Percentiles rank a stretch among this genome's conserved stretches.
These are phyloP conservation scores for Ascaphus truei DNA, from an alignment of 2,113 vertebrate species.

Conservation along the genomic window DNA sequence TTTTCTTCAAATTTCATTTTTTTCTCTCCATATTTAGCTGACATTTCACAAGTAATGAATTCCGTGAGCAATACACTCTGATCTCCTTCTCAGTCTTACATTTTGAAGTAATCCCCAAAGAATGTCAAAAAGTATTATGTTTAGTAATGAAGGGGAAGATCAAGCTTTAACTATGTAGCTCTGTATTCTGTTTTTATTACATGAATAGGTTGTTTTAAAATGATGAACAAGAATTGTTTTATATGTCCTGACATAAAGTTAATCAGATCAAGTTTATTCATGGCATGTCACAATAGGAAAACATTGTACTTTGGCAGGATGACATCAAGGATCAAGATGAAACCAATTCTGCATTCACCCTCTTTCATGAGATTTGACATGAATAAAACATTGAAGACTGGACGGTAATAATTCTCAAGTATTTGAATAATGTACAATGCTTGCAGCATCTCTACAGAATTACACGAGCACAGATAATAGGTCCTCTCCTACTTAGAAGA, in stretches of 20 bases:
- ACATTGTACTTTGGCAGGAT: slow-evolving; percentile 3
- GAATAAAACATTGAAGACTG: slow-evolving; percentile 33
- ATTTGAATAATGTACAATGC: slow-evolving; percentile 30
- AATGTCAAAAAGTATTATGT: slow-evolving; percentile 10
- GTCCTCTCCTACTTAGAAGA: slow-evolving; percentile 21
- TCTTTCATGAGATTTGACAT: slow-evolving; percentile 10
- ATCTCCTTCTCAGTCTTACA: background rate
- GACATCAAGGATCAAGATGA: slow-evolving; percentile 31
- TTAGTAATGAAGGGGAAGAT: slow-evolving; percentile 21
- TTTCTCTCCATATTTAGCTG: slow-evolving; percentile 4
- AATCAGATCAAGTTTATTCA: slow-evolving; percentile 29
- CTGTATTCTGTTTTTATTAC: background rate
- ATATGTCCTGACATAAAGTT: slow-evolving; percentile 19
- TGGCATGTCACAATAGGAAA: slow-evolving; percentile 23
- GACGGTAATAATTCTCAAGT: slow-evolving; percentile 28
- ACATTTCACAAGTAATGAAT: background rate
- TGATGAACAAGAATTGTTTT: slow-evolving; percentile 12
- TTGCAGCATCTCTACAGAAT: slow-evolving; percentile 10
- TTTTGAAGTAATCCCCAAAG: background rate
- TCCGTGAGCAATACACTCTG: background rate
- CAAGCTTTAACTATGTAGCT: background rate
- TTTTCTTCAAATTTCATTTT: background rate
- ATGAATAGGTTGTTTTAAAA: slow-evolving; percentile 7
- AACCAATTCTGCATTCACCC: background rate
- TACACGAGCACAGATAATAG: slow-evolving; percentile 17